Evolutionary conservation across 2,888 invertebrate species (phyloP), one percentile per base, ranked within the genome.

Genomic region (Eupithecia abbreviata): DNA sequence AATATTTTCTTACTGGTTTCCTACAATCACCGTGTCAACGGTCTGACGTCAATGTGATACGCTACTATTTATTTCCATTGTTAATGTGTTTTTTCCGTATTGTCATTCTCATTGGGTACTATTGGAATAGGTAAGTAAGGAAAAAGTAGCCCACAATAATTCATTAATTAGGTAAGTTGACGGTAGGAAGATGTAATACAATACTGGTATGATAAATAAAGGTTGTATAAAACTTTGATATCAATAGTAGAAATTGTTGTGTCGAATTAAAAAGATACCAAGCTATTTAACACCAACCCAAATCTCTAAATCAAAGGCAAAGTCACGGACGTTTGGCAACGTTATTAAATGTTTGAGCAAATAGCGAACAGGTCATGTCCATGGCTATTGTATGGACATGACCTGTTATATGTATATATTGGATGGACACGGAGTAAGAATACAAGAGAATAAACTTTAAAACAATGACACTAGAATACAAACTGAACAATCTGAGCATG

Each of bases 331-430:
- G 83, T 85, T 86, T 84, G 82, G 80, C 82, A 82, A 80, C 80
- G 84, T 86, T 86, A 85, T 85, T 83, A 83, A 68, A 55, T 74
- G 49, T 80, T 83, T 84, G 80, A 80, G 80, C 82, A 84, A 85
- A 84, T 81, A 83, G 84, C 85, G 90, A 90, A 85, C 86, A 86
- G 88, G 89, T 85, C 86, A 87, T 78, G 77, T 74, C 70, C 73
- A 79, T 76, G 76, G 77, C 79, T 66, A 42, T 72, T 71, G 30
- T n/a, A n/a, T n/a, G n/a, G n/a, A n/a, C n/a, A n/a, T n/a, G n/a
- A n/a, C n/a, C n/a, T n/a, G n/a, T n/a, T n/a, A n/a, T n/a, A n/a
- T n/a, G n/a, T n/a, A n/a, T n/a, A n/a, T n/a, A n/a, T n/a, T n/a
- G 30, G 30, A 71, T 51, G 47, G 55, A 69, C 55, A 66, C 15